Conservation (phyloP, 2,113 vertebrate genomes). For the Uria lomvia region DNA sequence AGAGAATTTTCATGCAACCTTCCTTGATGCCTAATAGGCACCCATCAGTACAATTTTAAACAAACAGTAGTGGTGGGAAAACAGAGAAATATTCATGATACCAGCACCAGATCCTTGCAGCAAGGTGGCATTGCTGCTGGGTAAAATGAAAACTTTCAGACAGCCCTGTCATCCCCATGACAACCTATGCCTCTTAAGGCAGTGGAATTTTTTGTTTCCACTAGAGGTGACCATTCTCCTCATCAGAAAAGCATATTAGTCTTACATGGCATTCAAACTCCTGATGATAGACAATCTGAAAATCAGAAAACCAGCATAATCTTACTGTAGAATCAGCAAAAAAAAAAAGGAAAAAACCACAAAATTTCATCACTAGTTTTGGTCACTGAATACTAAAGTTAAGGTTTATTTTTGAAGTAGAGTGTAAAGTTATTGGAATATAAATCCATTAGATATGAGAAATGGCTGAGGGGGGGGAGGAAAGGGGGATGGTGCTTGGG, state of each 20-base stretch:
- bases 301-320: neutral
- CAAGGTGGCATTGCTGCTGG: neutral
- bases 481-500: neutral
- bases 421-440: neutral
- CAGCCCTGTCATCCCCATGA: constrained; percentile 6
- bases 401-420: neutral
- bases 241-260: neutral
- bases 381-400: neutral
- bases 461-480: accelerated
- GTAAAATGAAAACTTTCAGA: constrained; percentile 5
- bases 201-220: neutral
- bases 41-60: neutral
- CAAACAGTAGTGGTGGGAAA: neutral
- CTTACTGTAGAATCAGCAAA: neutral
- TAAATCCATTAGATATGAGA: neutral
- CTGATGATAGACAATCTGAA: neutral
- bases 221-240: neutral
- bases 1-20: neutral
- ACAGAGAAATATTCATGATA: neutral
- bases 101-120: neutral
- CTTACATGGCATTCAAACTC: neutral
- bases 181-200: neutral
- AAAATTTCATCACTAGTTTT: neutral
- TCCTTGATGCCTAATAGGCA: neutral
- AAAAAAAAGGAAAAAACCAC: neutral